Base-by-base conservation (phyloP, 2,113 vertebrate genomes). In the Protomyctophum bolini region DNA sequence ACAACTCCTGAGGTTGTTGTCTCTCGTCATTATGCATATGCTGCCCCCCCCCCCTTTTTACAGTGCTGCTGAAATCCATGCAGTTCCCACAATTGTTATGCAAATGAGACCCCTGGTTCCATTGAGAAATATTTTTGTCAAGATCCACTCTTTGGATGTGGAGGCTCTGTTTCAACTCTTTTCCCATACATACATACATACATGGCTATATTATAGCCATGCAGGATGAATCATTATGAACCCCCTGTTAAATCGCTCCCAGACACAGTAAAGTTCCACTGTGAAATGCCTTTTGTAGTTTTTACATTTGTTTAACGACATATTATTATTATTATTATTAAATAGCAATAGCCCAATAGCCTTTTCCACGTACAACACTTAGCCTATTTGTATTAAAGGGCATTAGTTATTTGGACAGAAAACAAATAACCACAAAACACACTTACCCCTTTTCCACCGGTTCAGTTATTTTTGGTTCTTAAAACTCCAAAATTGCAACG, bases 91-190 rank as follows among this genome's bases (percentile, higher is more conserved):
- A 87, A 93, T 94, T 94, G 90, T 93, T 84, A 93, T 92, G 93
- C 90, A 87, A 94, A 94, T 94, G 84, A 82, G 80, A 63, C 88
- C 88, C 88, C 84, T 91, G 83, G 67, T 90, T 89, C 81, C 87
- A 93, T 91, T 92, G 90, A 93, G 85, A 92, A 93, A 93, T 93
- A 83, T 91, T 94, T 92, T 92, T 91, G 88, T 93, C 89, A 90
- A 91, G 90, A 89, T 83, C 83, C 82, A 80, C 79, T 84, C 84
- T 90, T 62, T 86, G 87, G 85, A 85, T 83, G 80, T 74, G 78
- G 75, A 78, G 78, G 77, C 85, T 87, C 65, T 84, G 82, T 89
- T 87, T 77, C 83, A 76, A 70, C 75, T 60, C 73, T 55, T 91
- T 92, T 92, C 91, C 89, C 89, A 94, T 91, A 91, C 90, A 86